Evolutionary conservation across 2,113 vertebrate genomes (phyloP), one percentile per base, ranked within the genome.

Genomic region (Coreoperca whiteheadi): DNA sequence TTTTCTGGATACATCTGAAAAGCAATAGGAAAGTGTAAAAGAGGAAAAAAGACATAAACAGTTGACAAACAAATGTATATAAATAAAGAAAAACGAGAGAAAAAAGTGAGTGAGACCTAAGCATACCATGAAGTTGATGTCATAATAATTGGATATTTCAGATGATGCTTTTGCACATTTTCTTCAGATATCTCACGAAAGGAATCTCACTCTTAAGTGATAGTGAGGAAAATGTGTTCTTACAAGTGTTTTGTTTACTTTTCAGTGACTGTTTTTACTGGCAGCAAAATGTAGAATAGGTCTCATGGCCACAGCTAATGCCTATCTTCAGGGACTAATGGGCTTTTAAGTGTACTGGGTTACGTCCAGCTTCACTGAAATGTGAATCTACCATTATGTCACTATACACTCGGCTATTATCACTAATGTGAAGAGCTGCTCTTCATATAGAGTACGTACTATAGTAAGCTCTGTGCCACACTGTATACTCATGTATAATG

Each of bases 241-340:
- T 39, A 20, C 60, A 85, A 87, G 71, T 74, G 63, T 59, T 75
- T 74, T 91, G 70, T 89, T 93, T 88, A 85, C 77, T 75, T 86
- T 71, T n/a, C 57, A 71, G 72, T 23, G 25, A 64, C 74, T 75
- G 74, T 66, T 83, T 89, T 85, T 82, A 56, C 50, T 48, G 50
- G n/a, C 20, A 25, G 61, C 23, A 82, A 74, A 83, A 79, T 69
- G 59, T 12, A 65, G 72, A 79, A 67, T 59, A 56, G 25, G 54
- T 78, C 69, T 79, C 73, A 82, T 74, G 84, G 85, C 74, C 66
- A 83, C 79, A 57, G 59, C 74, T 93, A 74, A 89, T 84, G 84
- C 91, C 82, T 88, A 85, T 81, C 92, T 85, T 84, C 80, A 50
- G 81, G 84, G 65, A 87, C 86, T 93, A 93, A 93, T 95, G 89